phyloP scores from a whole-genome alignment of 1,140 invertebrate genomes.

The Calephelis nemesis region DNA sequence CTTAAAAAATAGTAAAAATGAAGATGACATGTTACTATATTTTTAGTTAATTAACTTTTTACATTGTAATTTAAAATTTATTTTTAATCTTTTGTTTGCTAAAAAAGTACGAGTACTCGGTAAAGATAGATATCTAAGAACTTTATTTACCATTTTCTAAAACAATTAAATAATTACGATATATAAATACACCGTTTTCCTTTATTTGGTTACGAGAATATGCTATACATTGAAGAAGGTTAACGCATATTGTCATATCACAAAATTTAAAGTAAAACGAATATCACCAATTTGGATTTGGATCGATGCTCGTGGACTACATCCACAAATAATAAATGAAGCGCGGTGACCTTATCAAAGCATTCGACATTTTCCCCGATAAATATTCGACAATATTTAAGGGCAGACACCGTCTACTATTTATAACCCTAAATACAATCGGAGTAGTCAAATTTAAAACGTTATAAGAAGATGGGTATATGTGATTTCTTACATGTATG shows the following conservation, averaged over 20 bases:
- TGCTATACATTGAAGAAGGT: background rate
- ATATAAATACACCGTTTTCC: no score
- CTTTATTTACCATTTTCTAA: no score
- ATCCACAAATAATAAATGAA: slow-evolving; percentile 46
- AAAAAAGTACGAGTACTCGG: no score
- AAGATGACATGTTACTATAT: no score
- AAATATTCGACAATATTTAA: slow-evolving; percentile 23
- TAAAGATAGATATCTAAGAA: background rate
- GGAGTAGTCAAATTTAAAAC: background rate
- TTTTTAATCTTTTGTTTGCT: no score
- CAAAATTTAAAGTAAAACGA: background rate
- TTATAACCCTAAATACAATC: background rate
- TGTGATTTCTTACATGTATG: no score
- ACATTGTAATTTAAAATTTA: no score
- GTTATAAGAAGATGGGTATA: no score
- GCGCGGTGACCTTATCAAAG: slow-evolving; percentile 48
- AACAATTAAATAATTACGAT: no score
- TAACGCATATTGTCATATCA: background rate
- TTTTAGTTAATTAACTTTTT: no score
- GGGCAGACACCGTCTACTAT: background rate
- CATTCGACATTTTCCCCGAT: slow-evolving; percentile 42
- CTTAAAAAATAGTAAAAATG: no score
- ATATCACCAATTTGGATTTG: slow-evolving; percentile 16
- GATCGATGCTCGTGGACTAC: slow-evolving; percentile 30
- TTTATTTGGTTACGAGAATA: no score